Conservation (phyloP, 2,888 invertebrate species). For the Perdita meconis region DNA sequence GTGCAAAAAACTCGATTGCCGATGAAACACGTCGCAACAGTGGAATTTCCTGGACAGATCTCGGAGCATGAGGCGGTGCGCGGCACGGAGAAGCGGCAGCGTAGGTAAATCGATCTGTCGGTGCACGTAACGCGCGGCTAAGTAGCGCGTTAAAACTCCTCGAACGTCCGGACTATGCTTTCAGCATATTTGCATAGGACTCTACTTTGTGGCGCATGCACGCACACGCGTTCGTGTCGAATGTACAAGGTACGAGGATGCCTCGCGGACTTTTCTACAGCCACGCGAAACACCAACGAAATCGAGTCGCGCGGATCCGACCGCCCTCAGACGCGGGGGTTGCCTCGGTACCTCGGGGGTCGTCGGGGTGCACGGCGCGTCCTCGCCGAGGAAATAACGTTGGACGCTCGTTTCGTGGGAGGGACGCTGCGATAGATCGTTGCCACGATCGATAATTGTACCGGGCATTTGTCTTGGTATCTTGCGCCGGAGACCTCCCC, state of each 20-base stretch:
- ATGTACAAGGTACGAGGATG: conserved; percentile 36
- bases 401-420: conserved; percentile 10
- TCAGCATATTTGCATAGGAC: conserved; percentile 71
- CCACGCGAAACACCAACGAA: conserved; percentile 49
- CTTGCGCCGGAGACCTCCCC: background rate
- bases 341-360: conserved; percentile 53
- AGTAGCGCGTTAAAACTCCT: conserved; percentile 72
- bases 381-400: conserved; percentile 11
- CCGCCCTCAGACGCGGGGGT: conserved; percentile 27
- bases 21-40: conserved; percentile 62
- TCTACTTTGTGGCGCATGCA: conserved; percentile 60
- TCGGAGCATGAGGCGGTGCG: conserved; percentile 21
- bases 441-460: conserved; percentile 35
- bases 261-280: conserved; percentile 42
- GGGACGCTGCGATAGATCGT: conserved; percentile 31
- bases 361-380: conserved; percentile 23
- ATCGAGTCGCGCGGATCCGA: conserved; percentile 14
- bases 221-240: conserved; percentile 13
- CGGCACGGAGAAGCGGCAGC: conserved; percentile 41
- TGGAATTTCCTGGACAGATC: conserved; percentile 62
- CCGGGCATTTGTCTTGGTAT: conserved; percentile 12
- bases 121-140: conserved; percentile 68
- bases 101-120: conserved; percentile 68
- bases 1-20: conserved; percentile 7
- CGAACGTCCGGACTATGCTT: conserved; percentile 68